These are phyloP conservation scores for Coremacera marginata DNA, from an alignment of 2,888 invertebrate species.

Conservation along the genomic window DNA sequence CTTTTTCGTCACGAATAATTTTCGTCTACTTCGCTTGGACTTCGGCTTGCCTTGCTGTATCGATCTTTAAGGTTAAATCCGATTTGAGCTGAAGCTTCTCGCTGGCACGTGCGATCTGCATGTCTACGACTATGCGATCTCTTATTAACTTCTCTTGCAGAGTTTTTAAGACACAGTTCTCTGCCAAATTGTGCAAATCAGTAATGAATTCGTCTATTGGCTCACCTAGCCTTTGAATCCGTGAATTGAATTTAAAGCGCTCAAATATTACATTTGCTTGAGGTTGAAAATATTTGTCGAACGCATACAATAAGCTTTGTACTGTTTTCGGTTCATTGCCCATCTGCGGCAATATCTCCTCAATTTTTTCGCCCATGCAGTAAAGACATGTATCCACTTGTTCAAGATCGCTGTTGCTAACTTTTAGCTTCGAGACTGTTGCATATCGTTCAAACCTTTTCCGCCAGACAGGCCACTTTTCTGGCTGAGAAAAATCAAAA, in stretches of 20 bases:
- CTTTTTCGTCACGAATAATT: neutral
- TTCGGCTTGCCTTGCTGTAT: too few relatives aligned
- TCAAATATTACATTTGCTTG: neutral
- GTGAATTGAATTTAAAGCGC: neutral
- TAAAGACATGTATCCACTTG: neutral
- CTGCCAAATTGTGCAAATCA: too few relatives aligned
- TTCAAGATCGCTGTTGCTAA: neutral
- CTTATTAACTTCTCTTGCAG: too few relatives aligned
- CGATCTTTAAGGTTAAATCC: neutral
- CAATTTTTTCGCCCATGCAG: neutral
- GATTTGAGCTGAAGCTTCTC: neutral
- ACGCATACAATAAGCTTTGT: neutral
- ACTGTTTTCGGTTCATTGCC: neutral
- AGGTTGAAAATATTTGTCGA: neutral
- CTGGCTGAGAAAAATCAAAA: neutral
- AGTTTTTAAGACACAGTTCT: too few relatives aligned
- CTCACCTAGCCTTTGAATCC: neutral
- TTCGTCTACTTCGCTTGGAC: neutral
- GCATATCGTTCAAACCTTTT: conserved; percentile 1
- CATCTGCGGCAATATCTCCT: neutral
- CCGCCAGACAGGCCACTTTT: neutral
- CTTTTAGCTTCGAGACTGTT: neutral
- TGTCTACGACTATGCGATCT: too few relatives aligned
- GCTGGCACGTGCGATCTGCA: neutral
- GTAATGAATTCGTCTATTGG: too few relatives aligned